Evolutionary conservation across 2,888 invertebrate species (phyloP).

Genomic region (Lepidocyrtinus sp.): DNA sequence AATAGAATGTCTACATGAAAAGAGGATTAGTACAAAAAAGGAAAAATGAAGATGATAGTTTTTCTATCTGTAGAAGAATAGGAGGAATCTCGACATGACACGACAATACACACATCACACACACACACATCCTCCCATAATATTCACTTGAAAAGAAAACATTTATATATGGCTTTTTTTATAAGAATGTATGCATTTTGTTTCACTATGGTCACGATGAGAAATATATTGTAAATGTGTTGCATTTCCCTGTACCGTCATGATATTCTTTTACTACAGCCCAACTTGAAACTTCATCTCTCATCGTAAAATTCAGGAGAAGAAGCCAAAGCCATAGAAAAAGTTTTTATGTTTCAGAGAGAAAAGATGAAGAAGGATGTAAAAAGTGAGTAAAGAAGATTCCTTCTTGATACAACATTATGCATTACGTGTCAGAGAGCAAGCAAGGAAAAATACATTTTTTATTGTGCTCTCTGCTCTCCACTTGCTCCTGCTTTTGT

Average conservation of each 20-base stretch:
- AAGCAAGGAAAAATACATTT: constrained; percentile 13
- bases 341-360: not conserved
- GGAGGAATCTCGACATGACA: constrained; percentile 43
- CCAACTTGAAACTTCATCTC: constrained; percentile 47
- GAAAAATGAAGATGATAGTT: constrained; percentile 38
- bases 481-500: constrained; percentile 19
- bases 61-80: constrained; percentile 25
- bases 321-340: not conserved
- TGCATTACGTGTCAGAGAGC: constrained; percentile 27
- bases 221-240: too few relatives aligned
- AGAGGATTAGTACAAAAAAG: constrained; percentile 46
- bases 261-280: constrained; percentile 42
- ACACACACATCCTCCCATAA: constrained; percentile 21
- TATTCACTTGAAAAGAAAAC: not conserved
- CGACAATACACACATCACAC: constrained; percentile 10
- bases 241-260: constrained; percentile 38
- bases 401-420: constrained; percentile 40
- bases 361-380: constrained; percentile 17
- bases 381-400: constrained; percentile 30
- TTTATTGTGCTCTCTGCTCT: constrained; percentile 8
- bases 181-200: not conserved
- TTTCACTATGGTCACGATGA: constrained; percentile 41
- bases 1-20: constrained; percentile 25
- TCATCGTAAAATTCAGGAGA: constrained; percentile 34
- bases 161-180: not conserved